Evolutionary conservation across 1,140 invertebrate genomes (phyloP).

Genomic region (Meloidogyne exigua): DNA sequence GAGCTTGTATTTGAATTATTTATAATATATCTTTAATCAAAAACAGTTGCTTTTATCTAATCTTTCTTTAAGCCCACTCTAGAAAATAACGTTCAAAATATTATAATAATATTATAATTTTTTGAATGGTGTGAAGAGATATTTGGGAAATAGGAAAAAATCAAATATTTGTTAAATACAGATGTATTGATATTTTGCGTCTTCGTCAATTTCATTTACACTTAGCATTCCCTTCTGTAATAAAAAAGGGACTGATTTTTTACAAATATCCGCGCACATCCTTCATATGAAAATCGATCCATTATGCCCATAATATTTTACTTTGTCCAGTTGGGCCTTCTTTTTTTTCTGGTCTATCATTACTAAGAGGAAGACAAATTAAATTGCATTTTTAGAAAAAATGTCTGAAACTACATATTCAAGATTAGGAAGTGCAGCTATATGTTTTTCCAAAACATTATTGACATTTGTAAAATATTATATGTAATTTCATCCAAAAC

Average conservation of each 20-base stretch:
- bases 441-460: no score
- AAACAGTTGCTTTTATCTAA: neutral
- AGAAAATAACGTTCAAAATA: neutral
- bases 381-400: no score
- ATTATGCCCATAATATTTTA: neutral
- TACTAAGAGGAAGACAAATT: no score
- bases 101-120: neutral
- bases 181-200: neutral
- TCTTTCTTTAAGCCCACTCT: neutral
- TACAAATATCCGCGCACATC: neutral
- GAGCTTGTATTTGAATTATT: neutral
- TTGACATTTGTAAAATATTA: no score
- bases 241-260: neutral
- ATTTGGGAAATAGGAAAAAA: no score
- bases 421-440: no score
- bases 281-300: neutral
- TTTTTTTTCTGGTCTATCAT: no score
- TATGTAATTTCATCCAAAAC: no score
- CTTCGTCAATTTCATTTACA: no score
- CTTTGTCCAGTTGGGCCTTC: neutral
- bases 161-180: neutral
- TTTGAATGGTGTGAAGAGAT: neutral
- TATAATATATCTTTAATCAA: neutral
- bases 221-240: no score
- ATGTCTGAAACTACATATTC: no score